Evolutionary conservation across 2,113 vertebrate species (phyloP).

Genomic region (Gobius niger): DNA sequence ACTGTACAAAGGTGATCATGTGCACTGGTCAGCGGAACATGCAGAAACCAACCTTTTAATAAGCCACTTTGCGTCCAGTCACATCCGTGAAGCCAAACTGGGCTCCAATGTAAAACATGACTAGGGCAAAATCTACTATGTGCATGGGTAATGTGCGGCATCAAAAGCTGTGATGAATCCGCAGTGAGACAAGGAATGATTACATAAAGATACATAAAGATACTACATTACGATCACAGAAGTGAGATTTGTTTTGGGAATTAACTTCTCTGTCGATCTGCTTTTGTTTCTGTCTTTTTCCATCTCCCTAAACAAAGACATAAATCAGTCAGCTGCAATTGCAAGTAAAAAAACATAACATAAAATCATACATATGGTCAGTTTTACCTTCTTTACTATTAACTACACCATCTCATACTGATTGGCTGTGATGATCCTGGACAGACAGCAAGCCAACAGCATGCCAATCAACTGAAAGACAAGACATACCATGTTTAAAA

Average conservation of each 20-base stretch:
- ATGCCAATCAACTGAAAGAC: slow-evolving; percentile 91
- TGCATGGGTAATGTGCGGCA: slow-evolving; percentile 41
- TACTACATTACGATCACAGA: slow-evolving; percentile 61
- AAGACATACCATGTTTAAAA: slow-evolving; percentile 6
- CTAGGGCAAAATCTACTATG: slow-evolving; percentile 49
- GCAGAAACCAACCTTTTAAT: slow-evolving; percentile 32
- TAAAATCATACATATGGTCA: not conserved
- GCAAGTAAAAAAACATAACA: not conserved
- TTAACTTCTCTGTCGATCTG: slow-evolving; percentile 38
- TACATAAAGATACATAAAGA: slow-evolving; percentile 70
- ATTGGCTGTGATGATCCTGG: slow-evolving; percentile 99
- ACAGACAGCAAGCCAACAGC: slow-evolving; percentile 97
- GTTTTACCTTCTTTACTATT: slow-evolving; percentile 46
- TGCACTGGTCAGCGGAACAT: slow-evolving; percentile 33
- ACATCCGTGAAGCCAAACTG: slow-evolving; percentile 31
- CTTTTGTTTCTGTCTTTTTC: slow-evolving; percentile 42
- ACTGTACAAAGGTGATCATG: slow-evolving; percentile 50
- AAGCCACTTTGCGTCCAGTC: slow-evolving; percentile 23
- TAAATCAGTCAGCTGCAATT: not conserved
- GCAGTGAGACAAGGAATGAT: slow-evolving; percentile 67
- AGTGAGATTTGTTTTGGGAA: slow-evolving; percentile 59
- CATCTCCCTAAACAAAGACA: slow-evolving; percentile 49
- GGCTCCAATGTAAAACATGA: slow-evolving; percentile 31
- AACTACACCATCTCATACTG: slow-evolving; percentile 99
- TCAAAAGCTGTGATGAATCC: slow-evolving; percentile 52